A percentile compares a stretch with the other conserved stretches of the same genome.
These are phyloP conservation scores for Autographa gamma DNA, from an alignment of 2,888 invertebrate species.

Conservation along the genomic window DNA sequence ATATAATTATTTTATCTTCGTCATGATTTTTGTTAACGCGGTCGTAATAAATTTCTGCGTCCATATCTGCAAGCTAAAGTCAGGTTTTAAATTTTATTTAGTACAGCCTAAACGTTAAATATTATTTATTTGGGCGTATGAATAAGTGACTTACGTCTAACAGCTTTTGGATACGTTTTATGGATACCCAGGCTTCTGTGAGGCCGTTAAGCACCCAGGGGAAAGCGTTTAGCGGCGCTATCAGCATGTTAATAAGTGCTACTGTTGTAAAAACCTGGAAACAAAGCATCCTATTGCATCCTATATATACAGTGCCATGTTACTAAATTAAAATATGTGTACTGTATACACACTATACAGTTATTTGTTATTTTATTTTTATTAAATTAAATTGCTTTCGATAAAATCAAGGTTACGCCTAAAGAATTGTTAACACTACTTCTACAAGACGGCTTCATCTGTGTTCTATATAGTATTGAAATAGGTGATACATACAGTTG, in stretches of 20 bases:
- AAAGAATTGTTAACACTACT: too few relatives aligned
- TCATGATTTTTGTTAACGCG: constrained; percentile 83
- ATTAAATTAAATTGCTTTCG: too few relatives aligned
- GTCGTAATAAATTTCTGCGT: constrained; percentile 90
- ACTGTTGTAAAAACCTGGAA: constrained; percentile 95
- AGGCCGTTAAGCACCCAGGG: constrained; percentile 99
- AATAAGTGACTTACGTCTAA: constrained; percentile 90
- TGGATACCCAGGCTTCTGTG: constrained; percentile 98
- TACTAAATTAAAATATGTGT: not conserved
- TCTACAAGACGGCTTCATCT: too few relatives aligned
- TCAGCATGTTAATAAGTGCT: constrained; percentile 98
- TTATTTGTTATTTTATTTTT: too few relatives aligned
- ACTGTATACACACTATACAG: too few relatives aligned
- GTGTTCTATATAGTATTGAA: not conserved
- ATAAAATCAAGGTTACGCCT: too few relatives aligned
- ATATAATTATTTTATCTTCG: constrained; percentile 88
- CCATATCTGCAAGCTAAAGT: constrained; percentile 90
- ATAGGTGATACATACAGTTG: constrained; percentile 88
- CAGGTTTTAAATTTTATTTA: constrained; percentile 8
- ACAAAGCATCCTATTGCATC: not conserved
- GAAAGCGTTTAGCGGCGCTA: constrained; percentile 98
- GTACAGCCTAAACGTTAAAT: not conserved
- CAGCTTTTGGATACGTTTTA: constrained; percentile 95
- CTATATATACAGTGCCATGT: not conserved
- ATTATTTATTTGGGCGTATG: not conserved